A percentile compares a stretch with the other conserved stretches of the same genome.
Evolutionary conservation across 2,888 invertebrate genomes (phyloP).

Genomic region (Spicauda simplicius): DNA sequence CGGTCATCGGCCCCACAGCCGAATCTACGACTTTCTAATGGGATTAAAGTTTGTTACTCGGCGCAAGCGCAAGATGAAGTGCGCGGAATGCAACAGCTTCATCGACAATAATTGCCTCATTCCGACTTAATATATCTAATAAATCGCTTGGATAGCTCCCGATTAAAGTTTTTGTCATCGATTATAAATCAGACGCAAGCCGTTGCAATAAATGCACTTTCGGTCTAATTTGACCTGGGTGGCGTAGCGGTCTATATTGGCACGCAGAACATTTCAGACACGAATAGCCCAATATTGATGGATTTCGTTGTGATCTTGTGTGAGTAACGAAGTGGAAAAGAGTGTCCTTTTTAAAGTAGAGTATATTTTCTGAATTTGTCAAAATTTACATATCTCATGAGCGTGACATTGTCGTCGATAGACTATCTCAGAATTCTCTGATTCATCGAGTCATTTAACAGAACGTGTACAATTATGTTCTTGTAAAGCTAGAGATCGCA

Average conservation of each 20-base stretch:
- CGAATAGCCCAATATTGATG: too few species aligned
- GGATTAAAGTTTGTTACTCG: conserved; percentile 64
- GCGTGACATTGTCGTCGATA: conserved; percentile 6
- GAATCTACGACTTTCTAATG: conserved; percentile 80
- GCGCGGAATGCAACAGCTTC: conserved; percentile 55
- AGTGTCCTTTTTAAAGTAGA: not conserved
- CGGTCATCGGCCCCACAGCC: conserved; percentile 69
- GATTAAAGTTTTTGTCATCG: not conserved
- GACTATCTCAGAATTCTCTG: conserved; percentile 44
- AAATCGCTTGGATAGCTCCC: conserved; percentile 25
- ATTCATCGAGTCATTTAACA: conserved; percentile 69
- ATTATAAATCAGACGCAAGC: not conserved
- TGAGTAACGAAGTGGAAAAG: too few species aligned
- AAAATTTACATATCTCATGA: not conserved
- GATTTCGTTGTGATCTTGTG: too few species aligned
- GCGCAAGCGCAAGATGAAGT: conserved; percentile 60
- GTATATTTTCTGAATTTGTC: not conserved
- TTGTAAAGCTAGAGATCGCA: conserved; percentile 74
- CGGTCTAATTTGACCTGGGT: too few species aligned
- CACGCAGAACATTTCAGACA: too few species aligned
- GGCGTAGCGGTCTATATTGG: too few species aligned
- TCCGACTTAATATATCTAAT: conserved; percentile 55
- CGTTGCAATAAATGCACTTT: not conserved
- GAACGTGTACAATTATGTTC: conserved; percentile 72
- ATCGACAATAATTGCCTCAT: conserved; percentile 55